A percentile compares a stretch with the other conserved stretches of the same genome.
These are phyloP conservation scores for Dryobota labecula DNA, from an alignment of 2,888 invertebrate species.

Conservation along the genomic window DNA sequence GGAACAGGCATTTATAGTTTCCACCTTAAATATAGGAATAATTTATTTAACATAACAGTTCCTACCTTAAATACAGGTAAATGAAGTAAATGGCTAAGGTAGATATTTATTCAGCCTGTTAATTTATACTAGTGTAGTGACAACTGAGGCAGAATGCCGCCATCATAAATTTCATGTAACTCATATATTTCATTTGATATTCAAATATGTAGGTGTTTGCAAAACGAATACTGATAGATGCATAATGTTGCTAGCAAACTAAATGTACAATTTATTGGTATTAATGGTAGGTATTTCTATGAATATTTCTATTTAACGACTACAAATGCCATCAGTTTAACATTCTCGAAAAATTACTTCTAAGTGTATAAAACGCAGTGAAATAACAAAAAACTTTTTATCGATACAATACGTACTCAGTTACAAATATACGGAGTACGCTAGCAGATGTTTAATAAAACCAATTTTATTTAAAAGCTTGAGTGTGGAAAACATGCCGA, in stretches of 20 bases:
- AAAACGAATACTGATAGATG: slow-evolving; percentile 63
- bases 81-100: slow-evolving; percentile 54
- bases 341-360: slow-evolving; percentile 26
- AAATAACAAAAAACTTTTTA: slow-evolving; percentile 57
- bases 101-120: slow-evolving; percentile 57
- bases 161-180: slow-evolving; percentile 61
- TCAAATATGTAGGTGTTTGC: slow-evolving; percentile 62
- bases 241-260: slow-evolving; percentile 45
- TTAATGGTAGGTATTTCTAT: not conserved
- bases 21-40: not conserved
- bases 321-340: slow-evolving; percentile 17
- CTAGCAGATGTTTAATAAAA: slow-evolving; percentile 66
- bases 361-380: slow-evolving; percentile 34
- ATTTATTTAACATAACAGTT: not conserved
- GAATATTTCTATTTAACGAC: slow-evolving; percentile 37
- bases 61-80: slow-evolving; percentile 33
- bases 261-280: slow-evolving; percentile 32
- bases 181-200: slow-evolving; percentile 66
- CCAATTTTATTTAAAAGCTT: slow-evolving; percentile 72
- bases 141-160: slow-evolving; percentile 61
- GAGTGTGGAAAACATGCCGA: slow-evolving; percentile 80
- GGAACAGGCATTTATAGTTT: slow-evolving; percentile 10
- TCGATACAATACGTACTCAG: slow-evolving; percentile 53
- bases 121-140: slow-evolving; percentile 63
- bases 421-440: slow-evolving; percentile 53